Conservation (phyloP, 92 coral and sea anemone species). For the Porites divaricata region DNA sequence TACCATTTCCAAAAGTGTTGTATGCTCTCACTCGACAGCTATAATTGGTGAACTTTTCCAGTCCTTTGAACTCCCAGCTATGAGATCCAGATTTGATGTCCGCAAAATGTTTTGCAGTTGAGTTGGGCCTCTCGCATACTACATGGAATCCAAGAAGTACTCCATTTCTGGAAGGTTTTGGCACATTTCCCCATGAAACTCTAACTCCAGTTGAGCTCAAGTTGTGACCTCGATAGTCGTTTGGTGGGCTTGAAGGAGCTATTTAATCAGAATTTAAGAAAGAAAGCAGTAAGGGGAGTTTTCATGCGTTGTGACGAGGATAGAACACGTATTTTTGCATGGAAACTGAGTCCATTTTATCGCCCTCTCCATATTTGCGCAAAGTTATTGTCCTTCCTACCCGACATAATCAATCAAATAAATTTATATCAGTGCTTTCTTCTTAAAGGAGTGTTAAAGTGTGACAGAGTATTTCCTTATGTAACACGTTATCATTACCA, state of each 20-base stretch:
- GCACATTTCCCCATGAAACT: slow-evolving; percentile 24
- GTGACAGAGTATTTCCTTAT: too few species aligned
- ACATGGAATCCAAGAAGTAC: slow-evolving; percentile 21
- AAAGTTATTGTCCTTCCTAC: too few species aligned
- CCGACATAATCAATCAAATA: too few species aligned
- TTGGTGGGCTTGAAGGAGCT: slow-evolving; percentile 25
- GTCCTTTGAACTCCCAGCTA: slow-evolving; percentile 5
- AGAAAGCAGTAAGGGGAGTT: neutral
- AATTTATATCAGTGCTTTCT: too few species aligned
- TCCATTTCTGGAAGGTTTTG: slow-evolving; percentile 7
- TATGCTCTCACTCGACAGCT: slow-evolving; percentile 21
- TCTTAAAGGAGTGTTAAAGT: too few species aligned
- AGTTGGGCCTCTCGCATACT: neutral
- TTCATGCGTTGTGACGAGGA: neutral
- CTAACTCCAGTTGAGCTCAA: slow-evolving; percentile 20
- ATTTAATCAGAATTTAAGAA: neutral
- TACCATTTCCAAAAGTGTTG: slow-evolving; percentile 30
- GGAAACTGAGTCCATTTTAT: neutral
- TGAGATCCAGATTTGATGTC: neutral
- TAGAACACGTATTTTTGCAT: neutral
- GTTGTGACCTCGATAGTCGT: slow-evolving; percentile 15
- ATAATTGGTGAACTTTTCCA: slow-evolving; percentile 17
- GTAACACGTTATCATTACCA: too few species aligned
- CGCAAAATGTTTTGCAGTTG: neutral
- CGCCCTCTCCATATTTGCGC: too few species aligned